A percentile compares a stretch with the other conserved stretches of the same genome.
These are phyloP conservation scores for Dione juno DNA, from an alignment of 2,888 invertebrate species.

Conservation along the genomic window DNA sequence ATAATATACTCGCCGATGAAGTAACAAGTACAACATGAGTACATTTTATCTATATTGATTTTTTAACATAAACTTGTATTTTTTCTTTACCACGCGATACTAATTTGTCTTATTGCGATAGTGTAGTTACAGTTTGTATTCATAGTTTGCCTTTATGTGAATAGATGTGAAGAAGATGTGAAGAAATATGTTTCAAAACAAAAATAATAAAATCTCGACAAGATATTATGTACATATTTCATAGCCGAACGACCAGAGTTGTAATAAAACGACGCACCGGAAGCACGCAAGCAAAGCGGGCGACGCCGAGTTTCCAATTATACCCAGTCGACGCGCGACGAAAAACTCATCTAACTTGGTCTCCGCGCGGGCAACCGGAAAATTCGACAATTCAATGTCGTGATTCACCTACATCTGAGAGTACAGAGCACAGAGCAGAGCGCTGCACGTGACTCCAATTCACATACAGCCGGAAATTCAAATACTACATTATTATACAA, in stretches of 20 bases:
- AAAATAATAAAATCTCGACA: not conserved
- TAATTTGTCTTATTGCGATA: not conserved
- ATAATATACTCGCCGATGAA: not conserved
- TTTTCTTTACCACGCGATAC: not conserved
- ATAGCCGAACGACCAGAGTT: conserved; percentile 15
- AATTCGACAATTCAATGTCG: conserved; percentile 37
- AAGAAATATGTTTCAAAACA: not conserved
- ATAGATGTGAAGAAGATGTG: no score
- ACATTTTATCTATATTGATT: no score
- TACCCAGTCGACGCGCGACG: conserved; percentile 56
- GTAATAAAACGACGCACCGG: conserved; percentile 30
- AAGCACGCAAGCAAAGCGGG: conserved; percentile 27
- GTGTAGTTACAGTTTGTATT: no score
- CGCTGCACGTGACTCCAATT: conserved; percentile 33
- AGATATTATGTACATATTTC: conserved; percentile 9
- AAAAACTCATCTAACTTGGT: conserved; percentile 73
- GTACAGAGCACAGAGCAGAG: no score
- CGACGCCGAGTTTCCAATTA: conserved; percentile 59
- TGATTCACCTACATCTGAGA: conserved; percentile 33
- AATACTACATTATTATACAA: conserved; percentile 11
- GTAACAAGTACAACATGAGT: not conserved
- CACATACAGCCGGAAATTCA: conserved; percentile 21
- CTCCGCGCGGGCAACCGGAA: conserved; percentile 38
- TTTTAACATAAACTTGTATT: not conserved
- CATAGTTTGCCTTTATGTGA: no score